These are phyloP conservation scores for Palythoa grandis DNA, from an alignment of 92 coral and sea anemone genomes.

Conservation along the genomic window DNA sequence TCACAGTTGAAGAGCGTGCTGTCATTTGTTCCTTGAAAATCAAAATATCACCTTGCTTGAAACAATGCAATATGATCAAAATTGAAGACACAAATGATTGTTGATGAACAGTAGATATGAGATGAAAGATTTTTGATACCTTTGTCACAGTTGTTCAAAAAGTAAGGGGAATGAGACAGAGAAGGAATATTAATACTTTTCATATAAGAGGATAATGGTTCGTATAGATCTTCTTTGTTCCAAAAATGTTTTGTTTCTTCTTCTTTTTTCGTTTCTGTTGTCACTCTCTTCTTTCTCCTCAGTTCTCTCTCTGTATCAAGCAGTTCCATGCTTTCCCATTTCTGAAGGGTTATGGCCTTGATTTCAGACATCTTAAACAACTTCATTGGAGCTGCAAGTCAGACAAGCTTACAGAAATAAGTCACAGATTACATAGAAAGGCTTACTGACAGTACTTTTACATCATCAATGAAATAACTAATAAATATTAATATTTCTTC, in stretches of 20 bases:
- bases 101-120: neutral
- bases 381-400: constrained; percentile 78
- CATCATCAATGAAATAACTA: too few relatives aligned
- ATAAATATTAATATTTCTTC: too few relatives aligned
- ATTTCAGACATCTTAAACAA: constrained; percentile 70
- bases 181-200: constrained; percentile 65
- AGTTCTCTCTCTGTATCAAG: constrained; percentile 66
- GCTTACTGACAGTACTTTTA: too few relatives aligned
- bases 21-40: constrained; percentile 20
- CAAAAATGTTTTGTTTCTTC: constrained; percentile 83
- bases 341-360: constrained; percentile 64
- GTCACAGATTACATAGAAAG: too few relatives aligned
- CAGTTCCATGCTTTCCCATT: constrained; percentile 77
- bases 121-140: neutral
- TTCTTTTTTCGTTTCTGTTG: constrained; percentile 60
- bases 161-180: constrained; percentile 43
- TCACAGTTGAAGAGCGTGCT: constrained; percentile 64
- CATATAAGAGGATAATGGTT: constrained; percentile 75
- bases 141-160: constrained; percentile 31
- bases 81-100: neutral
- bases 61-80: neutral
- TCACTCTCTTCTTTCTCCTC: constrained; percentile 51
- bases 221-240: constrained; percentile 76
- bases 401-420: neutral
- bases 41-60: neutral